Percentiles rank a stretch among this genome's conserved stretches.
Conservation (phyloP, 1,140 invertebrate genomes). For the Stegodyphus dumicola region DNA sequence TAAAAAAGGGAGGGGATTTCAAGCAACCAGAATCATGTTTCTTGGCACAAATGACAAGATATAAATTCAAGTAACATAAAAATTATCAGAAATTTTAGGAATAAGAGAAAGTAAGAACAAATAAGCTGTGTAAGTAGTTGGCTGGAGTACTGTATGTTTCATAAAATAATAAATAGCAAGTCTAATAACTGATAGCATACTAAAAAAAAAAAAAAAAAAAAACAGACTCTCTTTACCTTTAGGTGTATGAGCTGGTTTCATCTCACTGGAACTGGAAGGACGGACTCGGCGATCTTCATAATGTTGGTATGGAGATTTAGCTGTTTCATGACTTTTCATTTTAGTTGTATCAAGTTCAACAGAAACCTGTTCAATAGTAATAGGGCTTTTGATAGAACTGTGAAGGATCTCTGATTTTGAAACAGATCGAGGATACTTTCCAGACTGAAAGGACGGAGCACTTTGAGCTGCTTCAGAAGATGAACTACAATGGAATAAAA, state of each 20-base stretch:
- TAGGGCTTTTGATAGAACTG: constrained; percentile 46
- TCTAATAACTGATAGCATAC: no score
- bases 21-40: no score
- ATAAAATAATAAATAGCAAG: no score
- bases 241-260: constrained; percentile 36
- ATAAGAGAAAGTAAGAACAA: no score
- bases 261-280: constrained; percentile 44
- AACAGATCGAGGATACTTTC: constrained; percentile 41
- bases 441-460: constrained; percentile 55
- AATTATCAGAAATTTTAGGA: no score
- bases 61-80: no score
- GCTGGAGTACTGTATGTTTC: no score
- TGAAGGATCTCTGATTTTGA: constrained; percentile 52
- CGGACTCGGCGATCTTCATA: constrained; percentile 59
- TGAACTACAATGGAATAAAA: constrained; percentile 35
- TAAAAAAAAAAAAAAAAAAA: neutral
- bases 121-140: no score
- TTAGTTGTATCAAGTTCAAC: constrained; percentile 13
- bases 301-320: constrained; percentile 41
- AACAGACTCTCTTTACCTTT: constrained; percentile 20
- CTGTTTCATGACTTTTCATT: constrained; percentile 3
- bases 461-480: constrained; percentile 14
- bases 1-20: no score
- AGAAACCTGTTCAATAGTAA: constrained; percentile 57
- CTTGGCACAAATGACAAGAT: no score